Evolutionary conservation across 2,888 invertebrate genomes (phyloP).

Genomic region (Caenorhabditis sp.): DNA sequence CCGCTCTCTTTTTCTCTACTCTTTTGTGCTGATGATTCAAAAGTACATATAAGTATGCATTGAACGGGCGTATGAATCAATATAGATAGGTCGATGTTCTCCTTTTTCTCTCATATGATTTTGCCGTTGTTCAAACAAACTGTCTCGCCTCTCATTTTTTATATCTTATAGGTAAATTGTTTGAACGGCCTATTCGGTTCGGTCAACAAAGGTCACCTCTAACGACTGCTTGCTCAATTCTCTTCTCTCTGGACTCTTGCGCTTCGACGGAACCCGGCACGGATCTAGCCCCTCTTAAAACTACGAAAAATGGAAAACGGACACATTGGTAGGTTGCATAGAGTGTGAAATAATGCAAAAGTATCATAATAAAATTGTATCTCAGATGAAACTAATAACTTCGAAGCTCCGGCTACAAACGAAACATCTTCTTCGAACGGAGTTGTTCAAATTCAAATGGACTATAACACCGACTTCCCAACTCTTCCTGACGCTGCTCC

Average conservation of each 20-base stretch:
- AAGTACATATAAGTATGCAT: not conserved
- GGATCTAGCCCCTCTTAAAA: slow-evolving; percentile 49
- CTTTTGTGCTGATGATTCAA: not conserved
- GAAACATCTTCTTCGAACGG: slow-evolving; percentile 11
- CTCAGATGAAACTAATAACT: slow-evolving; percentile 31
- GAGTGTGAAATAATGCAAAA: not conserved
- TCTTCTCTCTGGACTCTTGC: slow-evolving; percentile 4
- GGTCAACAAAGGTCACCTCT: slow-evolving; percentile 40
- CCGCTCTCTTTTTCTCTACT: not conserved
- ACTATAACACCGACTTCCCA: slow-evolving; percentile 67
- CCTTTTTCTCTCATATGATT: slow-evolving; percentile 1
- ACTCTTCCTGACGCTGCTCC: slow-evolving; percentile 57
- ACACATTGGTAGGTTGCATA: slow-evolving; percentile 26
- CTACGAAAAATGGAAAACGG: slow-evolving; percentile 55
- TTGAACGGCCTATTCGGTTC: slow-evolving; percentile 28
- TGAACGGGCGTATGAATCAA: not conserved
- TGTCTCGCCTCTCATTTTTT: slow-evolving; percentile 4
- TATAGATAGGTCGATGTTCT: not conserved
- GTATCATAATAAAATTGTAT: not conserved
- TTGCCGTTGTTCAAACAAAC: slow-evolving; percentile 19
- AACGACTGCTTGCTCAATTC: slow-evolving; percentile 4
- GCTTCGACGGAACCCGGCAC: slow-evolving; percentile 38
- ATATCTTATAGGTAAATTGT: slow-evolving; percentile 31
- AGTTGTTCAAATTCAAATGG: slow-evolving; percentile 36
- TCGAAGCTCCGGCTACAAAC: slow-evolving; percentile 20